Evolutionary conservation across 2,113 vertebrate genomes (phyloP).

Genomic region (human): DNA sequence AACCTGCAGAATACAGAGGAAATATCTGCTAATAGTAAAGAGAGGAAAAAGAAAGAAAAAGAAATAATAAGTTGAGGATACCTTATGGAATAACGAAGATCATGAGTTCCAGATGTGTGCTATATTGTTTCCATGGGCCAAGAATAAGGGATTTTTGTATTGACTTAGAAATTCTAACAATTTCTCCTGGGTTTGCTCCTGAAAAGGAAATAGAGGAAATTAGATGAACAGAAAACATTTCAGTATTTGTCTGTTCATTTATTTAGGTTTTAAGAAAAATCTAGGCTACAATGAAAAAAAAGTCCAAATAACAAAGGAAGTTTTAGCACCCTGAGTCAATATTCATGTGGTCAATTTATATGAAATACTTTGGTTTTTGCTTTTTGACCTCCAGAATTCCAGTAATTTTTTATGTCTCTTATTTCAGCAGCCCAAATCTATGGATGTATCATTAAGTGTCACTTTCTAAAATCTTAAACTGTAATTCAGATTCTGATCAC

Average conservation of each 20-base stretch:
- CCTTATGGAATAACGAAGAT: background rate
- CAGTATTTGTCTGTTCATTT: background rate
- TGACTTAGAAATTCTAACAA: background rate
- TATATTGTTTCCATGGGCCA: background rate
- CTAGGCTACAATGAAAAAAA: background rate
- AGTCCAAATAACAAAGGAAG: background rate
- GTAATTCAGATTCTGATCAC: background rate
- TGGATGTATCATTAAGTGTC: background rate
- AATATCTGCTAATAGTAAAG: background rate
- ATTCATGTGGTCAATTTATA: background rate
- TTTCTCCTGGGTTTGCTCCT: background rate
- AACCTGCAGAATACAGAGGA: background rate
- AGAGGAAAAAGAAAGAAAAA: background rate
- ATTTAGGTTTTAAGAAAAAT: background rate
- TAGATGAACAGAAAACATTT: background rate
- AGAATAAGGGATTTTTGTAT: background rate
- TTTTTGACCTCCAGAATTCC: background rate
- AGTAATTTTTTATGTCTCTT: background rate
- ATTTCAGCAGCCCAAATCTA: background rate
- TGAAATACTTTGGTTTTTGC: background rate
- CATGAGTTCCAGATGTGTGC: background rate
- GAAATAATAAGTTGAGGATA: background rate
- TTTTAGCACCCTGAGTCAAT: background rate
- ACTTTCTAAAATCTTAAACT: conserved; percentile 4
- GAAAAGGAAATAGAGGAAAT: background rate